Base-by-base conservation (phyloP, 2,888 invertebrate species). In the Penaeus monodon region DNA sequence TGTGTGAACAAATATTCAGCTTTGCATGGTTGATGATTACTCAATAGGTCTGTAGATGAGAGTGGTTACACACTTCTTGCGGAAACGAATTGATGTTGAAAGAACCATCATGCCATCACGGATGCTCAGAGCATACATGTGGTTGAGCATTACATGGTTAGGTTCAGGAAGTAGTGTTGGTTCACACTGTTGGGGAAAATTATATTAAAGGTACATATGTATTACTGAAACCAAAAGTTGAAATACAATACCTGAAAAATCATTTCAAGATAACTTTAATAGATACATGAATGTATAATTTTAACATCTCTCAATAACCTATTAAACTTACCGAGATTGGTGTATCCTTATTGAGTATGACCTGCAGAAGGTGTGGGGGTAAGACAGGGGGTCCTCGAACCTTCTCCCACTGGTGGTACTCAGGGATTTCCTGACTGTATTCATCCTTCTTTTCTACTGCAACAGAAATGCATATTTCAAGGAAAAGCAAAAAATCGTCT, bases 21-120 rank as follows among this genome's bases (percentile, higher is more conserved):
- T 20, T 57, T 57, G 57, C 57, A 57, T 2, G 10, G 1, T 57
- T 57, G 57, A 57, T 57, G 57, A 57, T 17, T 83, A 87, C 76
- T 89, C 85, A 63, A 99, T 99, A 81, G 99, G 99, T 93, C 99
- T 99, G 93, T 99, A 99, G 24, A 99, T 94, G 88, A 99, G 94
- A 38, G 99, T 99, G 33, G 99, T 99, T 68, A 99, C 99, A 93
- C 99, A 99, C 94, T 99, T 99, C 94, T 99, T 99, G 90, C 99
- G 95, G 93, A 99, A 99, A 90, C 99, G 95, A 93, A 99, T 99
- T 10, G 99, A 99, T 24, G 99, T 99, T 92, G 98, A 99, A 64
- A 99, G 94, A 70, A 99, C 99, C 99, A 99, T 99, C 6, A 99
- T 99, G 81, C 99, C 99, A 93, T 99, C 99, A 94, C 99, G 99